Evolutionary conservation across 1,140 invertebrate species (phyloP).

Genomic region (Portunus trituberculatus): DNA sequence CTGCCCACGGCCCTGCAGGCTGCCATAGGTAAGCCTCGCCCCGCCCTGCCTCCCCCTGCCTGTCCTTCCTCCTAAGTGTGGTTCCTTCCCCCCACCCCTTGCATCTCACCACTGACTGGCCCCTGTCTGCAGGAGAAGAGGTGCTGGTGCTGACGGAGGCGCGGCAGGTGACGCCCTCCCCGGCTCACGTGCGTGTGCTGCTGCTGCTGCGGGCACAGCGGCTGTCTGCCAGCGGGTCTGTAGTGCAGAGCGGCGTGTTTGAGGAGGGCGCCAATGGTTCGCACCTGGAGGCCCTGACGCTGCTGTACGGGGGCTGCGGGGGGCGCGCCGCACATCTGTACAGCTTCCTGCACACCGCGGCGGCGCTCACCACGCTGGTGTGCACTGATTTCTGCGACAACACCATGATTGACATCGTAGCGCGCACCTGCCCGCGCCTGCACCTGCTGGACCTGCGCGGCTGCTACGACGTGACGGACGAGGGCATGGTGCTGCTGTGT

Average conservation of each 20-base stretch:
- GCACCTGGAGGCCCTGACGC: slow-evolving; percentile 65
- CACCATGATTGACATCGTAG: slow-evolving; percentile 75
- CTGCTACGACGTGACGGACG: slow-evolving; percentile 76
- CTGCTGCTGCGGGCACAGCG: slow-evolving; percentile 72
- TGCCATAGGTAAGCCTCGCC: slow-evolving; percentile 57
- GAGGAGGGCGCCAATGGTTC: slow-evolving; percentile 61
- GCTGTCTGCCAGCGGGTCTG: slow-evolving; percentile 73
- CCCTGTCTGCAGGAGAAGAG: slow-evolving; percentile 63
- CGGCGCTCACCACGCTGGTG: slow-evolving; percentile 65
- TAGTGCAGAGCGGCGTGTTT: slow-evolving; percentile 74
- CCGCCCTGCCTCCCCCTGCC: background rate
- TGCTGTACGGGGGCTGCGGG: slow-evolving; percentile 75
- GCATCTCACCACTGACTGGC: background rate
- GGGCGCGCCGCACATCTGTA: slow-evolving; percentile 73
- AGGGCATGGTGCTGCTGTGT: slow-evolving; percentile 74
- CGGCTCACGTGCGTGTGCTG: slow-evolving; percentile 70
- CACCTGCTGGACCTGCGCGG: slow-evolving; percentile 73
- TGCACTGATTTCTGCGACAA: slow-evolving; percentile 77
- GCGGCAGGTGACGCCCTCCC: slow-evolving; percentile 69
- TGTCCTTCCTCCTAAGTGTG: background rate
- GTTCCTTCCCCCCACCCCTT: background rate
- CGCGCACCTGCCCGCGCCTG: slow-evolving; percentile 68
- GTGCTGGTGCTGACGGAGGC: slow-evolving; percentile 62
- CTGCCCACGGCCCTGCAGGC: slow-evolving; percentile 70
- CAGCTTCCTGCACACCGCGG: slow-evolving; percentile 68